Evolutionary conservation across 2,888 invertebrate genomes (phyloP).

Genomic region (Dichetophora obliterata): DNA sequence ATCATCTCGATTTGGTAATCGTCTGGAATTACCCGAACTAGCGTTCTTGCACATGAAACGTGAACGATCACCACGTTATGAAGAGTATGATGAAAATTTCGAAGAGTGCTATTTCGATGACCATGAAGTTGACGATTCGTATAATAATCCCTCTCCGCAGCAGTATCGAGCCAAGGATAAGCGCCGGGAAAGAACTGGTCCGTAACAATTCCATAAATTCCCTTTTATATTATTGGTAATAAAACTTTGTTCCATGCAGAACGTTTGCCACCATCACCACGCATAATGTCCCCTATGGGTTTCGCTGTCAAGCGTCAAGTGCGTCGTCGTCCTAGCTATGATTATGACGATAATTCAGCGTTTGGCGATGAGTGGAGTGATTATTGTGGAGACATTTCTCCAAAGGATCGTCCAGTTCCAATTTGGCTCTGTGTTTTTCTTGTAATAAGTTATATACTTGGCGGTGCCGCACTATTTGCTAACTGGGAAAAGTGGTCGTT

Average conservation of each 20-base stretch:
- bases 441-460: slow-evolving; percentile 90
- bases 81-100: slow-evolving; percentile 63
- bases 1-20: slow-evolving; percentile 61
- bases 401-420: slow-evolving; percentile 79
- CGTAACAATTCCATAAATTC: not conserved
- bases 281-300: slow-evolving; percentile 79
- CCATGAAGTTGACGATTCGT: slow-evolving; percentile 44
- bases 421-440: slow-evolving; percentile 91
- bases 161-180: slow-evolving; percentile 41
- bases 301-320: slow-evolving; percentile 75
- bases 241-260: slow-evolving; percentile 40
- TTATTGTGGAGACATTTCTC: slow-evolving; percentile 67
- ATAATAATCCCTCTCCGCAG: slow-evolving; percentile 25
- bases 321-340: slow-evolving; percentile 70
- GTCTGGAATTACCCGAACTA: slow-evolving; percentile 63
- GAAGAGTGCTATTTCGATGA: slow-evolving; percentile 57
- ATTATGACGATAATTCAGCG: slow-evolving; percentile 75
- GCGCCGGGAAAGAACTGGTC: slow-evolving; percentile 49
- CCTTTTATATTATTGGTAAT: not conserved
- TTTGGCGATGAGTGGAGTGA: slow-evolving; percentile 72
- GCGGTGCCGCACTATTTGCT: slow-evolving; percentile 88
- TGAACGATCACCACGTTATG: slow-evolving; percentile 56
- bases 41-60: slow-evolving; percentile 49
- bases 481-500: slow-evolving; percentile 90
- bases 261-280: slow-evolving; percentile 71